Conservation (phyloP, 2,797 vertebrate species). For the Moxostoma hubbsi region DNA sequence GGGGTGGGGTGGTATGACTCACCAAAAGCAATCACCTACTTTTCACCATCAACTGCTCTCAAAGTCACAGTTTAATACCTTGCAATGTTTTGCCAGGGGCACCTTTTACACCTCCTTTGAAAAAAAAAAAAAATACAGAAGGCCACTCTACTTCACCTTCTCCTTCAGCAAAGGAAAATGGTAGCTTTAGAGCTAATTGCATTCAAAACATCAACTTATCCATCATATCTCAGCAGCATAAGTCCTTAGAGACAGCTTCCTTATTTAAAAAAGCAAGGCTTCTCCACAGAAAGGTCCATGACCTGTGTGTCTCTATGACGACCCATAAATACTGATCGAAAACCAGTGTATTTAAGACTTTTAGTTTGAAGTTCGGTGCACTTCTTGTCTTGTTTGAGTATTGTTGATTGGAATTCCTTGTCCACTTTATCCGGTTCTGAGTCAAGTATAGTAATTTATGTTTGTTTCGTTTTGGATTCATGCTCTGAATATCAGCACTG, state of each 20-base stretch:
- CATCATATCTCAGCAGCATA: constrained; percentile 5
- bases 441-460: too few species aligned
- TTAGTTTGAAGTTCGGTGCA: too few species aligned
- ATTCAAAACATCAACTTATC: not conserved
- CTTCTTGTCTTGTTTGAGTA: too few species aligned
- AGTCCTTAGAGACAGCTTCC: constrained; percentile 2
- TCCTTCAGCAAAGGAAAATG: constrained; percentile 14
- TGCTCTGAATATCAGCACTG: too few species aligned
- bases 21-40: constrained; percentile 49
- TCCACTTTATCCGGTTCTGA: too few species aligned
- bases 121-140: not conserved
- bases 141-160: not conserved
- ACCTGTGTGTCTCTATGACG: constrained; percentile 20
- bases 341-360: not conserved
- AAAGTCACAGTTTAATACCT: constrained; percentile 42
- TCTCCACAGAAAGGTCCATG: constrained; percentile 9
- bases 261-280: constrained; percentile 19
- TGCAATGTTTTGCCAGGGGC: constrained; percentile 37
- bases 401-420: too few species aligned
- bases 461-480: too few species aligned
- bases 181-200: constrained; percentile 30
- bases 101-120: not conserved
- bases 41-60: constrained; percentile 30
- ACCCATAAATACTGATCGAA: constrained; percentile 18
- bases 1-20: constrained; percentile 10